A percentile compares a stretch with the other conserved stretches of the same genome.
Conservation (phyloP, 2,888 invertebrate genomes). For the Heliconius aoede region DNA sequence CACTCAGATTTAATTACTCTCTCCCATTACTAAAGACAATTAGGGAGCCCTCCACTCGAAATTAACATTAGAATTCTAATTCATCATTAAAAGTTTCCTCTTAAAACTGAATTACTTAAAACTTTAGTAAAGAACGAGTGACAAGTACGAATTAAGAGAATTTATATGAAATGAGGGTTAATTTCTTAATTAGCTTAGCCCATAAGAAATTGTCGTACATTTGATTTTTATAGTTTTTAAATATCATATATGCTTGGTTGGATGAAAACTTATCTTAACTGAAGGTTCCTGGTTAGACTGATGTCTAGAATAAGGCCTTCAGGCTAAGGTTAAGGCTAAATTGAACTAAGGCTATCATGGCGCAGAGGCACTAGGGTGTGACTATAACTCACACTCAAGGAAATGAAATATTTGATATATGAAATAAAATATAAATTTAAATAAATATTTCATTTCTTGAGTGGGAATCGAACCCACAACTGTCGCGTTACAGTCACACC, state of each 20-base stretch:
- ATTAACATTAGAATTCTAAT: slow-evolving; percentile 68
- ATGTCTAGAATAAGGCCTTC: no score
- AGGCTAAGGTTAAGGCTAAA: no score
- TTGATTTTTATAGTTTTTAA: background rate
- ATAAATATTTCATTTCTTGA: no score
- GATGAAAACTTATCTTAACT: no score
- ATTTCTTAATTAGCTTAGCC: slow-evolving; percentile 72
- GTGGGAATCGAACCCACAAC: no score
- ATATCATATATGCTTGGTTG: background rate
- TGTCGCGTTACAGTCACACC: no score
- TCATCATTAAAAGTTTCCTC: slow-evolving; percentile 63
- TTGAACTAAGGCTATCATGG: no score
- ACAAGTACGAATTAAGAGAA: slow-evolving; percentile 65
- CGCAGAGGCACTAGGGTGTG: no score
- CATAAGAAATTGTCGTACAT: slow-evolving; percentile 22
- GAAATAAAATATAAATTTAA: no score
- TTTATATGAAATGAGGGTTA: slow-evolving; percentile 68
- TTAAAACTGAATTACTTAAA: slow-evolving; percentile 39
- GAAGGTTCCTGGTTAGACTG: no score
- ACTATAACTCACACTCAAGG: no score
- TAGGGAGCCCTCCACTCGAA: slow-evolving; percentile 30
- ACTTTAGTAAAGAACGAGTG: slow-evolving; percentile 65
- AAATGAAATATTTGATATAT: no score
- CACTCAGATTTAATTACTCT: slow-evolving; percentile 28
- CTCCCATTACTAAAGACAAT: slow-evolving; percentile 35